phyloP scores from a whole-genome alignment of 1,140 invertebrate genomes.

The Heliconius hewitsoni region DNA sequence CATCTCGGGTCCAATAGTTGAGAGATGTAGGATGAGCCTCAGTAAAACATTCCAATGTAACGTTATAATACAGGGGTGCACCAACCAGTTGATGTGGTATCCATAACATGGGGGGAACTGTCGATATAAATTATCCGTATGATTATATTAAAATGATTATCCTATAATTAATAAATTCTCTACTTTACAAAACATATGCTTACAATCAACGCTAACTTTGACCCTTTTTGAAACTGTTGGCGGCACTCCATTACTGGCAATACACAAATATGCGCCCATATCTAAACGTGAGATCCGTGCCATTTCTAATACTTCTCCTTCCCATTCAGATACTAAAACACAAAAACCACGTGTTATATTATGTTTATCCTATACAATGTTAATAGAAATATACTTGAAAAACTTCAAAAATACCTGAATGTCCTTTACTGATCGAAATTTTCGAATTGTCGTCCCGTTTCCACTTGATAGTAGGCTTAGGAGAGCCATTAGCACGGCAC shows the following conservation, averaged over 20 bases:
- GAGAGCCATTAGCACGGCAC: slow-evolving; percentile 94
- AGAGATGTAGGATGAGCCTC: slow-evolving; percentile 95
- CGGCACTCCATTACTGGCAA: slow-evolving; percentile 89
- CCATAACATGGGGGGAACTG: slow-evolving; percentile 94
- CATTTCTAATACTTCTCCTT: slow-evolving; percentile 92
- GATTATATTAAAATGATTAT: neutral
- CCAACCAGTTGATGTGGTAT: slow-evolving; percentile 95
- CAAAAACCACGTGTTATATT: neutral
- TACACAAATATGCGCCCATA: slow-evolving; percentile 95
- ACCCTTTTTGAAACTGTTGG: slow-evolving; percentile 94
- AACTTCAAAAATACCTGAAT: slow-evolving; percentile 83
- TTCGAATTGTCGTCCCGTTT: slow-evolving; percentile 92
- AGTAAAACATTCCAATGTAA: slow-evolving; percentile 93
- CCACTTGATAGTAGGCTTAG: slow-evolving; percentile 93
- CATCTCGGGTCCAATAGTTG: slow-evolving; percentile 95
- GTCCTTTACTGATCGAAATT: slow-evolving; percentile 91
- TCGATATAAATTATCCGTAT: slow-evolving; percentile 3
- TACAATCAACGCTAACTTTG: slow-evolving; percentile 96
- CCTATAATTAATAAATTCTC: slow-evolving; percentile 5
- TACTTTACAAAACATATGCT: slow-evolving; percentile 80
- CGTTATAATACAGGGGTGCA: slow-evolving; percentile 88
- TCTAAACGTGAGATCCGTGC: slow-evolving; percentile 92
- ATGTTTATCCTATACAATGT: neutral
- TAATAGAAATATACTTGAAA: neutral
- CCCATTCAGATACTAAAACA: slow-evolving; percentile 88